These are phyloP conservation scores for Chorisops tibialis DNA, from an alignment of 2,888 invertebrate genomes.

Conservation along the genomic window DNA sequence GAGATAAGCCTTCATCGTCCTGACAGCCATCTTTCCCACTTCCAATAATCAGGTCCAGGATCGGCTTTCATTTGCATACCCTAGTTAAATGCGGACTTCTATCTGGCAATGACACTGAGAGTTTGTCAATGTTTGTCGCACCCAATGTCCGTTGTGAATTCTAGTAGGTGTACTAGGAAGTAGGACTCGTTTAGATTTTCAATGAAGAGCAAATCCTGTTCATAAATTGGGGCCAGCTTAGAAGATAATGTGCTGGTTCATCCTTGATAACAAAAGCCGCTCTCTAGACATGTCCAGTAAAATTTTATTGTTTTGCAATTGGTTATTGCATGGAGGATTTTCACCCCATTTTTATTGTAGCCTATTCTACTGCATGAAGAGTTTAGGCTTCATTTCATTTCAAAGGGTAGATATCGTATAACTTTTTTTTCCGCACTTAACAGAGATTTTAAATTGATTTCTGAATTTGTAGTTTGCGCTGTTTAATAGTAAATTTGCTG, in stretches of 20 bases:
- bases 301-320: too few relatives aligned
- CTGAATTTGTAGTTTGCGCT: too few relatives aligned
- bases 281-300: neutral
- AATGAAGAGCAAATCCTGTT: slow-evolving; percentile 4
- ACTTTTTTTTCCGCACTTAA: too few relatives aligned
- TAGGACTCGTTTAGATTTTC: neutral
- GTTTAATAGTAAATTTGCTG: too few relatives aligned
- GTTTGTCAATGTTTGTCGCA: slow-evolving; percentile 30
- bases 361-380: too few relatives aligned
- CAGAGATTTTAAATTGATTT: too few relatives aligned
- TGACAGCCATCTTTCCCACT: slow-evolving; percentile 24
- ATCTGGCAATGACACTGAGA: slow-evolving; percentile 30
- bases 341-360: too few relatives aligned
- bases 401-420: too few relatives aligned
- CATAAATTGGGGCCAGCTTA: slow-evolving; percentile 6
- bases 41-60: slow-evolving; percentile 28
- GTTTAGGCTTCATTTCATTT: too few relatives aligned
- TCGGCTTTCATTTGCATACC: slow-evolving; percentile 29
- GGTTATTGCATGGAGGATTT: too few relatives aligned
- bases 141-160: neutral
- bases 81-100: slow-evolving; percentile 16
- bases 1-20: slow-evolving; percentile 32
- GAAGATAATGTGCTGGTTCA: neutral
- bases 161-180: neutral
- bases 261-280: slow-evolving; percentile 17